Evolutionary conservation across 2,888 invertebrate genomes (phyloP), one percentile per base, ranked within the genome.

Genomic region (Diplazon laetatorius): DNA sequence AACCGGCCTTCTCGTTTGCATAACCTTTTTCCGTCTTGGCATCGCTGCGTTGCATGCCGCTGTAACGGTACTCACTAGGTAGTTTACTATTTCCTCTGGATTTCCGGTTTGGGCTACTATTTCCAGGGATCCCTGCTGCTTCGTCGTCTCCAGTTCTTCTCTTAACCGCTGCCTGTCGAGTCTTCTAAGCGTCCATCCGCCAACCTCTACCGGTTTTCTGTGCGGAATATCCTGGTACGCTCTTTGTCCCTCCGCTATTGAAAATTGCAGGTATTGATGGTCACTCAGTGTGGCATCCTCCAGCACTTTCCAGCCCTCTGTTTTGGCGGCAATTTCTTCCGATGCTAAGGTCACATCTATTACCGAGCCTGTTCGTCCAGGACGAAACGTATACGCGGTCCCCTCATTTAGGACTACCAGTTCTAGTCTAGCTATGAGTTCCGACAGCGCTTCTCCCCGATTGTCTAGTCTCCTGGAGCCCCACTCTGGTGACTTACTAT

Each of bases 241-340:
- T 8, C 20, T 22, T 22, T 18, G 9, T 1, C 12, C 48, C 0
- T 18, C 18, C 10, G 20, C 62, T 12, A 42, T 37, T n/a, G 6
- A 1, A 25, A 68, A 68, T 14, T 57, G 30, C 10, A 81, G 69
- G 9, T 72, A 80, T 18, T 76, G 73, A 25, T 81, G 74, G 57
- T 81, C 81, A 35, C 81, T 78, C 10, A 72, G 78, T 0, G 71
- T 76, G 37, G 44, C 68, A 6, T 77, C 60, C 20, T 79, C 78
- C 4, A 76, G 50, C 14, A 78, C 73, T 44, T 44, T 60, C 78
- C 78, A 78, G 20, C 10, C 35, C 3, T 44, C 8, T 35, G 22
- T 20, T 39, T 8, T 12, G n/a, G 10, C 22, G 14, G 68, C 50
- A n/a, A 48, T 35, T 50, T 6, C 59, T 0, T 25, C 35, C 35